A percentile compares a stretch with the other conserved stretches of the same genome.
These are phyloP conservation scores for Drosophila asahinai DNA, from an alignment of 1,140 invertebrate genomes.

Conservation along the genomic window DNA sequence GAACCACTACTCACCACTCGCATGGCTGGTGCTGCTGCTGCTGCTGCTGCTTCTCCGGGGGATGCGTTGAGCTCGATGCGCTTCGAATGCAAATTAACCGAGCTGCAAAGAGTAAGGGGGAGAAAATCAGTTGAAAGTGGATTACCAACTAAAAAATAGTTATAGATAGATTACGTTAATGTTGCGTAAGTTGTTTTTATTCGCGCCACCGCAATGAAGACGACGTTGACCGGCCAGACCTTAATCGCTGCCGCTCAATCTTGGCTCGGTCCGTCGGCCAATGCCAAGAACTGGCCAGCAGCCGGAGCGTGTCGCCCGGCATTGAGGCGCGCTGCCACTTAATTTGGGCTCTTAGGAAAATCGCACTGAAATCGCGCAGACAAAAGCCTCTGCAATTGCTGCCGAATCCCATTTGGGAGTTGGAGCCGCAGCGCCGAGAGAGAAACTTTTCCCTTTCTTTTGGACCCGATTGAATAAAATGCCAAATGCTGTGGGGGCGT, in stretches of 20 bases:
- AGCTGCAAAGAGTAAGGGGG: slow-evolving; percentile 31
- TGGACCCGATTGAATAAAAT: slow-evolving; percentile 62
- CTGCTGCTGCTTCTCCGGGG: slow-evolving; percentile 41
- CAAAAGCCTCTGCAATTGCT: slow-evolving; percentile 19
- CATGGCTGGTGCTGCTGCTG: slow-evolving; percentile 45
- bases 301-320: slow-evolving; percentile 54
- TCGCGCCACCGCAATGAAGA: not conserved
- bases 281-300: slow-evolving; percentile 75
- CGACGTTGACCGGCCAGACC: slow-evolving; percentile 13
- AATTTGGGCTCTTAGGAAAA: slow-evolving; percentile 32
- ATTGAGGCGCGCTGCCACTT: slow-evolving; percentile 39
- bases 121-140: slow-evolving; percentile 53
- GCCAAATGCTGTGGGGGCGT: slow-evolving; percentile 26
- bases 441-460: slow-evolving; percentile 67
- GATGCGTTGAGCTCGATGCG: slow-evolving; percentile 44
- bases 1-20: slow-evolving; percentile 56
- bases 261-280: slow-evolving; percentile 37
- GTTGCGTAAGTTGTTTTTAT: slow-evolving; percentile 65
- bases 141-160: slow-evolving; percentile 32
- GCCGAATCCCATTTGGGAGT: slow-evolving; percentile 19
- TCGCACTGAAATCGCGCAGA: slow-evolving; percentile 16
- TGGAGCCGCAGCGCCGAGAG: slow-evolving; percentile 24
- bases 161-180: slow-evolving; percentile 70
- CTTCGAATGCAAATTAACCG: slow-evolving; percentile 69
- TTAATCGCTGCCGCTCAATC: slow-evolving; percentile 68